These are phyloP conservation scores for Xanthorhoe spadicearia DNA, from an alignment of 2,888 invertebrate genomes.

Conservation along the genomic window DNA sequence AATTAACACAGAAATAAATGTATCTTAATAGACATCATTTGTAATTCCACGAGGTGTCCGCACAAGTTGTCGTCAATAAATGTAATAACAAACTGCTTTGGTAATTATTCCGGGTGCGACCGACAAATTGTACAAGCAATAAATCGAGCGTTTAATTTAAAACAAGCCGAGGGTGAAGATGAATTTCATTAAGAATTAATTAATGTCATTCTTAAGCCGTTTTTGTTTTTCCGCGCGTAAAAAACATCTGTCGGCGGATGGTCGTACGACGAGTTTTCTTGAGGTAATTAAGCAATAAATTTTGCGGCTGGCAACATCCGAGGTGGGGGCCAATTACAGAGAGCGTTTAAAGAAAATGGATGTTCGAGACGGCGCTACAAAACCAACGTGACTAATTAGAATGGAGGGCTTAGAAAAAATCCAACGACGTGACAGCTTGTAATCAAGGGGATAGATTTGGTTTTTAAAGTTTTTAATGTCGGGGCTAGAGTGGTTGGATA, in stretches of 20 bases:
- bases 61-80: conserved; percentile 75
- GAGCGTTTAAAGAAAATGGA: conserved; percentile 79
- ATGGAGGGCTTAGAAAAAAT: conserved; percentile 81
- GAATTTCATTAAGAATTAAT: conserved; percentile 86
- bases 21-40: conserved; percentile 51
- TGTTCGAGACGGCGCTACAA: conserved; percentile 62
- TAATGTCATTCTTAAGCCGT: conserved; percentile 85
- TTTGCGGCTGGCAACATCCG: conserved; percentile 80
- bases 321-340: conserved; percentile 81
- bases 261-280: conserved; percentile 78
- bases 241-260: conserved; percentile 80
- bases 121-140: conserved; percentile 83
- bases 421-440: conserved; percentile 83
- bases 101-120: conserved; percentile 70
- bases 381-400: conserved; percentile 80
- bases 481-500: conserved; percentile 72
- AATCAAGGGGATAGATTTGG: conserved; percentile 82
- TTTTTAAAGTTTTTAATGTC: conserved; percentile 62
- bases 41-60: conserved; percentile 59
- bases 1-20: conserved; percentile 44
- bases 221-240: conserved; percentile 82
- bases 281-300: conserved; percentile 86
- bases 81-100: conserved; percentile 70
- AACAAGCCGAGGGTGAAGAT: conserved; percentile 82
- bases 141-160: conserved; percentile 83